These are phyloP conservation scores for Macrosoma leucophasiata DNA, from an alignment of 2,888 invertebrate genomes.

Conservation along the genomic window DNA sequence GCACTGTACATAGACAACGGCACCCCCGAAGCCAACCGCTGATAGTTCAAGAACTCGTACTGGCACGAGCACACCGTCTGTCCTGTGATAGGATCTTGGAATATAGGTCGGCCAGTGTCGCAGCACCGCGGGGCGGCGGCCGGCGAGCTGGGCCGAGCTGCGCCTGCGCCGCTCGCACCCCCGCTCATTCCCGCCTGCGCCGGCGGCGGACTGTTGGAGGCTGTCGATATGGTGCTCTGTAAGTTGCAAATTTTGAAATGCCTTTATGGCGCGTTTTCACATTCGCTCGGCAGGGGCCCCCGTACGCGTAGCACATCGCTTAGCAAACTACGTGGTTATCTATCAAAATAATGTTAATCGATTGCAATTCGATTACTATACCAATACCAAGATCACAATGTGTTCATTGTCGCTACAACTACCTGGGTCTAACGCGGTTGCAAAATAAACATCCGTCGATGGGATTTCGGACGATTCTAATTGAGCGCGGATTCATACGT, in stretches of 20 bases:
- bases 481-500: constrained; percentile 56
- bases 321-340: constrained; percentile 43
- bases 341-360: too few relatives aligned
- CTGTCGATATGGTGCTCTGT: constrained; percentile 81
- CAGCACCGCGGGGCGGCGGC: constrained; percentile 83
- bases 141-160: constrained; percentile 70
- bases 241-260: constrained; percentile 75
- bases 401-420: too few relatives aligned
- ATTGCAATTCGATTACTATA: constrained; percentile 21
- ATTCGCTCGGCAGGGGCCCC: constrained; percentile 69
- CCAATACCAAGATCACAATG: too few relatives aligned
- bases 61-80: constrained; percentile 94
- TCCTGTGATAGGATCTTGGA: constrained; percentile 92
- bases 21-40: constrained; percentile 83
- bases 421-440: constrained; percentile 66
- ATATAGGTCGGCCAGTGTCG: constrained; percentile 93
- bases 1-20: constrained; percentile 89
- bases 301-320: constrained; percentile 60
- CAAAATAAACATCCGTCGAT: constrained; percentile 65
- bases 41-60: constrained; percentile 91
- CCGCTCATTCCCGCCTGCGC: constrained; percentile 76
- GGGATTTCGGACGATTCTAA: constrained; percentile 46
- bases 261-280: constrained; percentile 71
- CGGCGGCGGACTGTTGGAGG: constrained; percentile 81
- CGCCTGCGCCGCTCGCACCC: constrained; percentile 63